These are phyloP conservation scores for Eospalax fontanierii DNA, from an alignment of 2,797 vertebrate genomes.

Conservation along the genomic window DNA sequence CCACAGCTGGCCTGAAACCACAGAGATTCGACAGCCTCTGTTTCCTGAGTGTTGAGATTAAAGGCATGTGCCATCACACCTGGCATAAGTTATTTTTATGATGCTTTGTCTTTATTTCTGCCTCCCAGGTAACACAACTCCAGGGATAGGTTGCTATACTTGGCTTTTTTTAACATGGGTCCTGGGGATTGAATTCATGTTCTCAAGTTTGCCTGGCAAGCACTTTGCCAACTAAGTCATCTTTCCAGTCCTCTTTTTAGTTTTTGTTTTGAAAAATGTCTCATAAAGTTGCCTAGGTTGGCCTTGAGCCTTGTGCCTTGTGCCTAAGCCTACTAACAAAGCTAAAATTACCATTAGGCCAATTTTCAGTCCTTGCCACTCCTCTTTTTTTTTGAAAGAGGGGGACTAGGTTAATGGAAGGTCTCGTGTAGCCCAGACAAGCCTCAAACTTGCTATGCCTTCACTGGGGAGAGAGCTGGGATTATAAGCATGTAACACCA, in stretches of 20 bases:
- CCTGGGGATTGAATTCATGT: not conserved
- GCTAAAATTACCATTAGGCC: not conserved
- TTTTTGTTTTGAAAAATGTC: not conserved
- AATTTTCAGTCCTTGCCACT: not conserved
- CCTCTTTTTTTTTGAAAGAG: not conserved
- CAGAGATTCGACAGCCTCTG: too few relatives aligned
- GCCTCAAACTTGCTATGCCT: not conserved
- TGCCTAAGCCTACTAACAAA: not conserved
- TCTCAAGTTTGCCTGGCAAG: not conserved
- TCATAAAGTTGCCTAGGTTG: not conserved
- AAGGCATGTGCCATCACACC: too few relatives aligned
- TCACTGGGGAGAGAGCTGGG: not conserved
- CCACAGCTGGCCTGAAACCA: too few relatives aligned
- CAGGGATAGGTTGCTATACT: not conserved
- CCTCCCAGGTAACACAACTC: not conserved
- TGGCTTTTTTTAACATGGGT: not conserved
- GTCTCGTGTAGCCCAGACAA: not conserved
- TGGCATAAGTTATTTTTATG: not conserved
- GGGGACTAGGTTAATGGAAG: not conserved
- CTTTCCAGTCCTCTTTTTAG: not conserved
- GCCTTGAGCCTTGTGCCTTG: not conserved
- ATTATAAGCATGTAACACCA: not conserved
- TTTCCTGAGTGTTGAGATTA: too few relatives aligned
- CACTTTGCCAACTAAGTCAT: not conserved
- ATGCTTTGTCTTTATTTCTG: conserved; percentile 8